Base-by-base conservation (phyloP, 2,888 invertebrate genomes). In the Caenorhabditis sinica region DNA sequence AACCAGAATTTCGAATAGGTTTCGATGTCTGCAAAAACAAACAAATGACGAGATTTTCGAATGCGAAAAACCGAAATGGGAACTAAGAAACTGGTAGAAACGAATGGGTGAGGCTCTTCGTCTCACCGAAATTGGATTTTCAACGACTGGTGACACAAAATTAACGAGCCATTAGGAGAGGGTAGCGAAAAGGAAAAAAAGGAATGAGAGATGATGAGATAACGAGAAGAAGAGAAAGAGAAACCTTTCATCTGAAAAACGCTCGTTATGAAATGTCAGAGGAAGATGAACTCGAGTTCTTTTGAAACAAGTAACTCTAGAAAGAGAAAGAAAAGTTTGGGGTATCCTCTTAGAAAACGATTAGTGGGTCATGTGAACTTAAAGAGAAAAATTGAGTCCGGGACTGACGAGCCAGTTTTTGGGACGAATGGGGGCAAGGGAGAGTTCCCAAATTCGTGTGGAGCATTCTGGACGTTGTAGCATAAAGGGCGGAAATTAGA, bases 121-220 rank as follows among this genome's bases (percentile, higher is more conserved):
- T 23, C 60, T 43, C 63, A 40, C 68, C 45, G 58, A 66, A 80
- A 80, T 80, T 80, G 80, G 80, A 71, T 79, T 79, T 68, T 60
- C 71, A 51, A 61, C 71, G 56, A 65, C 76, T 76, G 66, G 76
- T 68, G 76, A 76, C 63, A 65, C 71, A 65, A 81, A 74, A 81
- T 73, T 74, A 74, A 81, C 68, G 61, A 73, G 73, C 58, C 66
- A 73, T 58, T 66, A 72, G 72, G 15, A 72, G 72, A 36, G 23
- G 68, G 51, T 13, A 53, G 58, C 53, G 25, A 49, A 28, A 61
- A 43, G 56, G 61, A 63, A 72, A 43, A 51, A 28, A 63, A 51
- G 63, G 66, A 73, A 65, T 60, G 51, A 66, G 63, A 45, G 43
- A 51, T 43, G 75, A 66, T 58, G 75, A 66, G 58, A 65, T 63